Evolutionary conservation across 2,113 vertebrate genomes (phyloP).

Genomic region (Heterochromis multidens): DNA sequence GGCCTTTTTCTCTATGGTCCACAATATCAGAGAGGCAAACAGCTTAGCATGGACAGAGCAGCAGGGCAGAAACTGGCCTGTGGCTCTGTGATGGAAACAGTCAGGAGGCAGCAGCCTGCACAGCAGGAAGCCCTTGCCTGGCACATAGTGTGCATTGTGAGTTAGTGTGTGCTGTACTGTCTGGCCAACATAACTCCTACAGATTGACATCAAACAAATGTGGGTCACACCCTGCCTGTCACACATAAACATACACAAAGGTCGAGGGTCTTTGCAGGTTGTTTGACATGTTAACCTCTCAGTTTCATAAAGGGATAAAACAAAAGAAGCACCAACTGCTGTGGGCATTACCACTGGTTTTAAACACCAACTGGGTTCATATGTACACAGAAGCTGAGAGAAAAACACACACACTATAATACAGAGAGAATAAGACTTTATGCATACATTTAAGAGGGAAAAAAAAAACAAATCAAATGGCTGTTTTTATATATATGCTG

Average conservation of each 20-base stretch:
- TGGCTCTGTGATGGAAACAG: conserved; percentile 67
- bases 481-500: background rate
- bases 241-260: background rate
- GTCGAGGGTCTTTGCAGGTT: background rate
- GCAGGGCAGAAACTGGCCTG: conserved; percentile 62
- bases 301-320: conserved; percentile 21
- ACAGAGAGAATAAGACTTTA: background rate
- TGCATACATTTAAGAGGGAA: background rate
- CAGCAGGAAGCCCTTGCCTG: conserved; percentile 36
- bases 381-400: background rate
- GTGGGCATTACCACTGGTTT: background rate
- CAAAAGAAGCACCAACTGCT: background rate
- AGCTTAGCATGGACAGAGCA: conserved; percentile 44
- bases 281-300: conserved; percentile 23
- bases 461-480: background rate
- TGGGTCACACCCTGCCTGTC: background rate
- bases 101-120: conserved; percentile 46
- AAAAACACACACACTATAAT: background rate
- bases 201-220: conserved; percentile 9
- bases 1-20: background rate
- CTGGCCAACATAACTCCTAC: conserved; percentile 13
- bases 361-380: conserved; percentile 19
- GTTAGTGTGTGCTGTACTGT: background rate
- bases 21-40: conserved; percentile 19
- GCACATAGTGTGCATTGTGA: conserved; percentile 7